Conservation (phyloP, 2,797 vertebrate species). For the Siniperca obscura region DNA sequence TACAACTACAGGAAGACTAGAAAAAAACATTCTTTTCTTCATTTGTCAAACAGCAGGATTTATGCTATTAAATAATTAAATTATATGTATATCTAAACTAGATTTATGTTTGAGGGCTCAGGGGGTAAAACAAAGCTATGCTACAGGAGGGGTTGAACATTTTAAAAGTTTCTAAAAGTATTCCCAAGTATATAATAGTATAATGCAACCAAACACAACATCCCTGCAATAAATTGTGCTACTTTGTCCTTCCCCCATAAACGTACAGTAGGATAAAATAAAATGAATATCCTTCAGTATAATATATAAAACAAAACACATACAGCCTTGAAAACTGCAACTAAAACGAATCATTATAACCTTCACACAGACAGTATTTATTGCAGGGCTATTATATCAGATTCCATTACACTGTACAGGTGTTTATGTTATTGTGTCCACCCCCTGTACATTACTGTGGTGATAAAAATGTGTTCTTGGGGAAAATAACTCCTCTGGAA, state of each 20-base stretch:
- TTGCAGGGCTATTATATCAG: constrained; percentile 1
- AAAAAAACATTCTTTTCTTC: constrained; percentile 23
- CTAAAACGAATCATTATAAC: constrained; percentile 23
- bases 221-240: constrained; percentile 1
- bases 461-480: constrained; percentile 62
- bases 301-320: constrained; percentile 8
- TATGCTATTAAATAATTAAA: constrained; percentile 25
- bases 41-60: constrained; percentile 31
- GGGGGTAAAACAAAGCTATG: constrained; percentile 4
- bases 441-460: constrained; percentile 38
- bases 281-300: constrained; percentile 9
- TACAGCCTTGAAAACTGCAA: constrained; percentile 2
- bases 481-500: constrained; percentile 70
- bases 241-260: not conserved
- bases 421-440: constrained; percentile 45
- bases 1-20: constrained; percentile 13
- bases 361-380: constrained; percentile 26
- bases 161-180: constrained; percentile 24
- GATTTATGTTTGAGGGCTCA: constrained; percentile 13
- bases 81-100: constrained; percentile 23
- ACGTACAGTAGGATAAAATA: constrained; percentile 6
- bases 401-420: constrained; percentile 32
- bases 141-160: constrained; percentile 7
- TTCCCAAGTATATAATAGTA: not conserved
- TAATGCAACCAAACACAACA: constrained; percentile 16